A percentile compares a stretch with the other conserved stretches of the same genome.
Conservation (phyloP, 1,140 invertebrate species). For the Caenorhabditis brenneri region DNA sequence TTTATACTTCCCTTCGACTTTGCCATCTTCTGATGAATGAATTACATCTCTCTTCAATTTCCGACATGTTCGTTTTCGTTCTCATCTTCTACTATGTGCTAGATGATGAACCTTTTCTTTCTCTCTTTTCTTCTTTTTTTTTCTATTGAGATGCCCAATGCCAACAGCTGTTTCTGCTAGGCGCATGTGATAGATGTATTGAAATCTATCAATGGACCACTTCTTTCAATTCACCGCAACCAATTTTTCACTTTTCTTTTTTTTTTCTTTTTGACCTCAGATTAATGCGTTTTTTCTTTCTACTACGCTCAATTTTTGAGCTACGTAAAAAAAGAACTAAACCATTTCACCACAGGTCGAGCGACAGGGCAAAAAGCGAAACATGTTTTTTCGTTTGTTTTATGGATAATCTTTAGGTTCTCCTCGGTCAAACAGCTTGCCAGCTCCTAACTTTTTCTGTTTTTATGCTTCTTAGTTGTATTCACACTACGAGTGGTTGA, state of each 20-base stretch:
- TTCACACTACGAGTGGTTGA: not conserved
- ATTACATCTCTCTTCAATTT: conserved; percentile 10
- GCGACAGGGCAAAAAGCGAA: not conserved
- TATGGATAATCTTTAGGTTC: conserved; percentile 10
- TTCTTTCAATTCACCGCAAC: conserved; percentile 21
- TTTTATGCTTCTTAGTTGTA: conserved; percentile 3
- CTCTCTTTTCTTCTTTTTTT: not conserved
- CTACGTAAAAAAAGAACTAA: not conserved
- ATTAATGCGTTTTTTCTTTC: too few species aligned
- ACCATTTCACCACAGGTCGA: not conserved
- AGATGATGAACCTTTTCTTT: not conserved
- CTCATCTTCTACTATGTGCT: not conserved
- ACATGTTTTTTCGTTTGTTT: conserved; percentile 35
- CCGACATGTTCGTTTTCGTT: conserved; percentile 13
- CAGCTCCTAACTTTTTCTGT: not conserved
- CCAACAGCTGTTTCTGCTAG: conserved; percentile 22
- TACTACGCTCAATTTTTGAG: too few species aligned
- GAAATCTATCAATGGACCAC: conserved; percentile 9
- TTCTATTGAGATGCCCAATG: not conserved
- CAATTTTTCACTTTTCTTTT: not conserved
- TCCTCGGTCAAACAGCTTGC: not conserved
- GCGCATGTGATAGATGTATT: conserved; percentile 21
- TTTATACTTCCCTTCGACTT: not conserved
- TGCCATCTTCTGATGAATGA: conserved; percentile 17
- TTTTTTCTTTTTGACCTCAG: not conserved